Conservation (phyloP, 2,113 vertebrate species). For the Tragelaphus imberbis region DNA sequence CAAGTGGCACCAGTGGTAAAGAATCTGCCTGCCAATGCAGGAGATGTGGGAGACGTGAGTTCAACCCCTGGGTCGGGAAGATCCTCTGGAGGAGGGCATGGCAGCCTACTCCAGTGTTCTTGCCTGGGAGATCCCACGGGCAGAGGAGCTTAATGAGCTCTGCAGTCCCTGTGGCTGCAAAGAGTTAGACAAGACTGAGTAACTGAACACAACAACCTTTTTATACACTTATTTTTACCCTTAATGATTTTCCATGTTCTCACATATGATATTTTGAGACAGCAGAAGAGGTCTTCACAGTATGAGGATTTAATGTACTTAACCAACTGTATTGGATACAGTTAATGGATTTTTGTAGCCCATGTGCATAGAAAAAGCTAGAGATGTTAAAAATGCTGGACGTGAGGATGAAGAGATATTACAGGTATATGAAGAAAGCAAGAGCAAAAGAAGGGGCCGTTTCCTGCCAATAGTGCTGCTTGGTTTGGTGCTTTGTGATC, state of each 20-base stretch:
- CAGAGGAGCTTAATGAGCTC: neutral
- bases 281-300: neutral
- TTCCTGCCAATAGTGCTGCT: neutral
- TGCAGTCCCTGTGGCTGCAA: neutral
- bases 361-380: neutral
- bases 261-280: neutral
- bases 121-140: neutral
- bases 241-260: neutral
- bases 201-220: neutral
- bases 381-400: neutral
- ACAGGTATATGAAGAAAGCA: neutral
- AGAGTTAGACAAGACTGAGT: neutral
- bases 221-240: neutral
- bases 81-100: neutral
- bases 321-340: neutral
- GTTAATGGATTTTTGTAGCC: neutral
- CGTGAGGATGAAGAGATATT: neutral
- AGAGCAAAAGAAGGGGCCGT: neutral
- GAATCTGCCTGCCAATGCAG: neutral
- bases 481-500: conserved; percentile 77
- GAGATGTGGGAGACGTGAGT: neutral
- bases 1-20: neutral
- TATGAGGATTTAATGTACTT: neutral
- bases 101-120: neutral
- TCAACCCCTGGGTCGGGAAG: neutral